Conservation (phyloP, 37 sponge, comb jelly and placozoan species). For the Ephydatia muelleri region DNA sequence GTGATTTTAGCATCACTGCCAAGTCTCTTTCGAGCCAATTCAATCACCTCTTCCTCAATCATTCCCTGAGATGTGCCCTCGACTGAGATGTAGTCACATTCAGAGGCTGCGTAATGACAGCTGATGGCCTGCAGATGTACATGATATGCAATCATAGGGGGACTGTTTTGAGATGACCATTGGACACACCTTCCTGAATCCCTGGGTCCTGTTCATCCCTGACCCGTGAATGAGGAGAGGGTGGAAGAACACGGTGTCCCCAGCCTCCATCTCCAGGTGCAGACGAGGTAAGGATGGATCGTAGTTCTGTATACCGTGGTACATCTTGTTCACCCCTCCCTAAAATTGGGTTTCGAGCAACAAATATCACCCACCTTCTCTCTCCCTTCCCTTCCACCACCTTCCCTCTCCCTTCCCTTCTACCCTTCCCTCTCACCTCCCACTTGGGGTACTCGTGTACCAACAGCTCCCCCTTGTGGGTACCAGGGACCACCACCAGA, state of each 20-base stretch:
- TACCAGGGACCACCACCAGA: constrained; percentile 87
- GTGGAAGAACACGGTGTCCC: constrained; percentile 95
- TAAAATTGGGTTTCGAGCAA: constrained; percentile 21
- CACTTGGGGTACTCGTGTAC: constrained; percentile 87
- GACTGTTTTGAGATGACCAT: background rate
- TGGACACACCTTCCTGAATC: constrained; percentile 76
- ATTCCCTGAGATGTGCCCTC: constrained; percentile 70
- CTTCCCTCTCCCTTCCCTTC: constrained; percentile 2
- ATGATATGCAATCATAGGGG: background rate
- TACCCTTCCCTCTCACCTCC: constrained; percentile 66
- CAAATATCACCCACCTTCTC: background rate
- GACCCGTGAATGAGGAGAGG: constrained; percentile 93
- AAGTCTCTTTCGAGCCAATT: constrained; percentile 44
- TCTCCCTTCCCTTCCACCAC: background rate
- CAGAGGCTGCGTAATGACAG: constrained; percentile 84
- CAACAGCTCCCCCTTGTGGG: constrained; percentile 68
- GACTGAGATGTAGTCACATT: constrained; percentile 77
- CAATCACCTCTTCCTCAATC: constrained; percentile 66
- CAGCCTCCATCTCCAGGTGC: constrained; percentile 88
- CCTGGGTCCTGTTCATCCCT: constrained; percentile 78
- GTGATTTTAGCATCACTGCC: constrained; percentile 30
- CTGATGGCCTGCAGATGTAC: constrained; percentile 68
- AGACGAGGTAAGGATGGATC: constrained; percentile 30
- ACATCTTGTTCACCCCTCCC: constrained; percentile 96
- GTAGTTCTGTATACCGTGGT: constrained; percentile 74